These are phyloP conservation scores for Melanotaenia trifasciata DNA, from an alignment of 2,797 vertebrate species.

Conservation along the genomic window DNA sequence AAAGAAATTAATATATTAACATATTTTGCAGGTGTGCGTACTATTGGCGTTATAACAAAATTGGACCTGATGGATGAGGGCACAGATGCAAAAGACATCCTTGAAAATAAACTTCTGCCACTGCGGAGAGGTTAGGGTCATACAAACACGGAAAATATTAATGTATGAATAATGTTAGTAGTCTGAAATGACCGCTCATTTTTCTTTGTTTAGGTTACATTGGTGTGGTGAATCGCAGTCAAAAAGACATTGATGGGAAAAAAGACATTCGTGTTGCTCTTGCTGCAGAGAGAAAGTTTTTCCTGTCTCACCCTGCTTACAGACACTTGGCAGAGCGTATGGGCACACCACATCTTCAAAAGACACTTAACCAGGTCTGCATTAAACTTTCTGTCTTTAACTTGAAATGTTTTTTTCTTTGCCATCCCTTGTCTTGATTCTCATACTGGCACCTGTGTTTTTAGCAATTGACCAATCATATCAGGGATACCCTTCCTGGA, in stretches of 20 bases:
- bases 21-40: conserved; percentile 87
- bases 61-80: conserved; percentile 98
- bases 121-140: conserved; percentile 88
- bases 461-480: conserved; percentile 98
- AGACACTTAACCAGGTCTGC: conserved; percentile 92
- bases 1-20: background rate
- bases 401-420: background rate
- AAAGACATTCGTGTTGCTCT: conserved; percentile 95
- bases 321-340: conserved; percentile 96
- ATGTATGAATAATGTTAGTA: background rate
- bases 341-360: conserved; percentile 95
- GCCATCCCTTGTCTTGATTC: background rate
- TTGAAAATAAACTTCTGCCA: conserved; percentile 95
- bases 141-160: background rate
- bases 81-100: conserved; percentile 92
- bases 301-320: conserved; percentile 94
- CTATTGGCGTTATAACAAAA: conserved; percentile 97
- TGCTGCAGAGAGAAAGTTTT: conserved; percentile 96
- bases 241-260: conserved; percentile 98
- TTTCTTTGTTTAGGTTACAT: conserved; percentile 87
- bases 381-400: background rate
- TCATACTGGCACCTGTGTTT: conserved; percentile 1
- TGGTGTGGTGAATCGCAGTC: conserved; percentile 97
- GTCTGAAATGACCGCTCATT: background rate
- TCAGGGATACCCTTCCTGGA: conserved; percentile 92